A percentile compares a stretch with the other conserved stretches of the same genome.
Evolutionary conservation across 2,797 vertebrate genomes (phyloP).

Genomic region (Coracias cyanogaster): DNA sequence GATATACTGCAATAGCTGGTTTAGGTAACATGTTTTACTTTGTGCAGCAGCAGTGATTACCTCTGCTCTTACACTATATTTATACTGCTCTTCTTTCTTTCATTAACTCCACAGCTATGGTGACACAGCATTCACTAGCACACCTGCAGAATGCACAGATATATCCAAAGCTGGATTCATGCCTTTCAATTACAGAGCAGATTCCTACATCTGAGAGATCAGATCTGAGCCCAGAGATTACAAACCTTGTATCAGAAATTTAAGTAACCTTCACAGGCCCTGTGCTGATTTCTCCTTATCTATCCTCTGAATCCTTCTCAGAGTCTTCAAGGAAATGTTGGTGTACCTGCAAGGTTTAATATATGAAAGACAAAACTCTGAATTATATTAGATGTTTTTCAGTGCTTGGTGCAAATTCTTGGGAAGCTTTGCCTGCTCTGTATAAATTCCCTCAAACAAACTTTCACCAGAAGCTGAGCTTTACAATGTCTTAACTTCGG

Average conservation of each 20-base stretch:
- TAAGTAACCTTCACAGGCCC: background rate
- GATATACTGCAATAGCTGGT: background rate
- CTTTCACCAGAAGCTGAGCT: background rate
- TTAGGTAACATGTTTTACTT: background rate
- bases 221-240: background rate
- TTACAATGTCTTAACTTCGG: background rate
- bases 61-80: background rate
- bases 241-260: background rate
- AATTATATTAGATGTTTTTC: background rate
- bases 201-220: background rate
- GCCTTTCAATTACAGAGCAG: background rate
- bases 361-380: background rate
- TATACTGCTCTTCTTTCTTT: background rate
- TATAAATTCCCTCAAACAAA: background rate
- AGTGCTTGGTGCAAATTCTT: background rate
- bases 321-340: background rate
- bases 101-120: background rate
- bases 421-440: background rate
- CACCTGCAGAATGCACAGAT: background rate
- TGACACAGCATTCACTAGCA: background rate
- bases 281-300: background rate
- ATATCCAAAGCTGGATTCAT: background rate
- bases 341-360: background rate
- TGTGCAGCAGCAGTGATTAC: background rate
- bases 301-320: background rate